These are phyloP conservation scores for Opisthocomus hoazin DNA, from an alignment of 2,113 vertebrate species.

Conservation along the genomic window DNA sequence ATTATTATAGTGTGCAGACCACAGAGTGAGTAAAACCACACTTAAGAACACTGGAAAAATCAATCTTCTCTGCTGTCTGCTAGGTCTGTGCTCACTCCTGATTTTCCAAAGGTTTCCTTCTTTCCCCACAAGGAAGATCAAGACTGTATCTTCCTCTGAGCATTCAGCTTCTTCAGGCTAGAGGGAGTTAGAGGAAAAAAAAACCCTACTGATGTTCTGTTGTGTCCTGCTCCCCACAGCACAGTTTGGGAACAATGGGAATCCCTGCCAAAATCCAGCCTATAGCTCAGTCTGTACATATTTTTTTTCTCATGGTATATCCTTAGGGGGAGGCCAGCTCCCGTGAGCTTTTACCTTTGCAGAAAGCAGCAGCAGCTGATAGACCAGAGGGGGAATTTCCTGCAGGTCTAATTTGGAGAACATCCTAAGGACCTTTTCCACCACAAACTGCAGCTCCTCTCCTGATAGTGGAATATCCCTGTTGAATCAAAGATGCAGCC, in stretches of 20 bases:
- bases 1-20: background rate
- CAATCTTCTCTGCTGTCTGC: background rate
- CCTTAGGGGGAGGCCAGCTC: background rate
- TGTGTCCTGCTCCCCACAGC: background rate
- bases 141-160: background rate
- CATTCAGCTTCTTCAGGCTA: background rate
- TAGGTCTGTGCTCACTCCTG: background rate
- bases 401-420: conserved; percentile 89
- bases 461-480: conserved; percentile 87
- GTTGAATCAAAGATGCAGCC: background rate
- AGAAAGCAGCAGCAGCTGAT: conserved; percentile 91
- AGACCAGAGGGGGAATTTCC: conserved; percentile 92
- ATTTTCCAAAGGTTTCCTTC: background rate
- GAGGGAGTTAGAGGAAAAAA: background rate
- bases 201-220: background rate
- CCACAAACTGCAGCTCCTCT: conserved; percentile 89
- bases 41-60: background rate
- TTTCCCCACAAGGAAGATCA: background rate
- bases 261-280: background rate
- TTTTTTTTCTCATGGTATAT: background rate
- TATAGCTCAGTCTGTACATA: background rate
- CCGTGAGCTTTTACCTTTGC: conserved; percentile 76
- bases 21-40: background rate
- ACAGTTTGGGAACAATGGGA: background rate
- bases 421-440: conserved; percentile 87